phyloP scores from a whole-genome alignment of 1,140 invertebrate genomes.

The Charaxes varanes region DNA sequence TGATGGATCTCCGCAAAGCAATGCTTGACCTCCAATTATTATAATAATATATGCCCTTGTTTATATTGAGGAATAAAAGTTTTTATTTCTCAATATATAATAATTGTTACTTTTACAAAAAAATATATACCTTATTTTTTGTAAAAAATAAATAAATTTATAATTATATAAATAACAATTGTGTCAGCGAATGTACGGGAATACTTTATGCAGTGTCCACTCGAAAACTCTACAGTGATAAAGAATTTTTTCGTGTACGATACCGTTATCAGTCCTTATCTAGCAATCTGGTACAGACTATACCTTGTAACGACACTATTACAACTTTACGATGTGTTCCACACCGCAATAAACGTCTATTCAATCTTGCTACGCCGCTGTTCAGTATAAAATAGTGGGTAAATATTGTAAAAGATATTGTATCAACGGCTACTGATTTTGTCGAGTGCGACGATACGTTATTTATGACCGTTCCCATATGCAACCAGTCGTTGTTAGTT shows the following conservation, averaged over 20 bases:
- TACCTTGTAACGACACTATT: constrained; percentile 45
- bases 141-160: no score
- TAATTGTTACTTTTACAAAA: no score
- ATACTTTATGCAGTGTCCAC: constrained; percentile 5
- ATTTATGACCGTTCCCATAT: no score
- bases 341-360: constrained; percentile 4
- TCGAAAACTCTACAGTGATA: constrained; percentile 18
- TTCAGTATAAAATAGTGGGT: constrained; percentile 4
- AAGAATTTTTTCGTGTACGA: constrained; percentile 37
- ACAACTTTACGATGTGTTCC: constrained; percentile 31
- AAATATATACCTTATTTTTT: no score
- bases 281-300: constrained; percentile 25
- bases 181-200: not conserved
- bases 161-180: not conserved
- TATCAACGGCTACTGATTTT: no score
- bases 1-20: no score
- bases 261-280: constrained; percentile 41
- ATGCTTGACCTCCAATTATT: no score
- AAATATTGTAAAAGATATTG: constrained; percentile 8
- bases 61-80: no score
- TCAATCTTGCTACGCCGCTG: constrained; percentile 6
- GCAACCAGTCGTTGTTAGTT: no score
- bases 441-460: no score
- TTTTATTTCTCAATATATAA: no score
- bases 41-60: no score